These are phyloP conservation scores for Psittacula cyanocephala DNA, from an alignment of 2,113 vertebrate species.

Conservation along the genomic window DNA sequence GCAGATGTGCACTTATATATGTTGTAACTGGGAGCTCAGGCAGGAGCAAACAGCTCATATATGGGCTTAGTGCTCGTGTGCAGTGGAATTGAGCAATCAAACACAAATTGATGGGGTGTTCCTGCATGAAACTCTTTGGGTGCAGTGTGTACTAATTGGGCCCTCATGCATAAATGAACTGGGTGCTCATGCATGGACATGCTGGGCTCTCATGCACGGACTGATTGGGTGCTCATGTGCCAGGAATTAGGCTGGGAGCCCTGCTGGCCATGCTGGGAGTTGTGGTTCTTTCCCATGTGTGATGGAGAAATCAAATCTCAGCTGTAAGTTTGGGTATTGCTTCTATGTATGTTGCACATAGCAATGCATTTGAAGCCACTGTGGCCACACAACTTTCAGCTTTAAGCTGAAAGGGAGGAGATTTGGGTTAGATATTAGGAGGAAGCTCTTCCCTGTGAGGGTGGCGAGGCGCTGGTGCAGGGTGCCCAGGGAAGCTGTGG, in stretches of 20 bases:
- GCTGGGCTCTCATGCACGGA: background rate
- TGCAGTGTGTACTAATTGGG: background rate
- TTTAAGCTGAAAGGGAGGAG: background rate
- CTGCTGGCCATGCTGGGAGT: fast-evolving
- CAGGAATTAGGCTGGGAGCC: background rate
- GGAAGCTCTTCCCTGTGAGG: background rate
- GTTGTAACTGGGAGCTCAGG: background rate
- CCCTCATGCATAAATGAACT: background rate
- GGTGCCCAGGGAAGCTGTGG: background rate
- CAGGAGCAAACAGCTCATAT: background rate
- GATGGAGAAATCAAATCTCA: background rate
- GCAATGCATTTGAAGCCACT: background rate
- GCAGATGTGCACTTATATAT: background rate
- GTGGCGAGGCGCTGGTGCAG: background rate
- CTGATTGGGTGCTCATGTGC: background rate
- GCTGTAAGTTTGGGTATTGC: background rate
- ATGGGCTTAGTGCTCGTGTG: background rate
- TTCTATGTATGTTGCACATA: background rate
- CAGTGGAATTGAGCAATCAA: background rate
- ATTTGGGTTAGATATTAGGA: background rate
- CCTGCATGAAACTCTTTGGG: background rate
- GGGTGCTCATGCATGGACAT: background rate
- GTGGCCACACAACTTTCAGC: background rate
- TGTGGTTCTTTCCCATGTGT: fast-evolving
- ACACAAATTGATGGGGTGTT: background rate